These are phyloP conservation scores for Galaxea fascicularis DNA, from an alignment of 92 coral and sea anemone genomes.

Conservation along the genomic window DNA sequence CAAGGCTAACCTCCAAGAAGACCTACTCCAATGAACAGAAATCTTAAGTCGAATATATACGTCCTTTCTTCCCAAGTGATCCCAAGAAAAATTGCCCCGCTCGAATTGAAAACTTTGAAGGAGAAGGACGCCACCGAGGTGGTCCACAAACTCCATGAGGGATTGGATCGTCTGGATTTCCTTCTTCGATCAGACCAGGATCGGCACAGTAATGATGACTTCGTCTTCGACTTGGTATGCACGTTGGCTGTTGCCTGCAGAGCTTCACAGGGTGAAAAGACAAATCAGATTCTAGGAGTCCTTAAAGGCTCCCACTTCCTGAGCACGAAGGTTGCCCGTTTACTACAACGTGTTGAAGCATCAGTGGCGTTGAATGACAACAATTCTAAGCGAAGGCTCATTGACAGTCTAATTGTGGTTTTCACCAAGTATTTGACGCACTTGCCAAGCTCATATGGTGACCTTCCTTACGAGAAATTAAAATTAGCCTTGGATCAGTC, in stretches of 20 bases:
- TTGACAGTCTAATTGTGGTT: slow-evolving; percentile 28
- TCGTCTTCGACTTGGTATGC: slow-evolving; percentile 33
- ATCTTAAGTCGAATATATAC: background rate
- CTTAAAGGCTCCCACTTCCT: slow-evolving; percentile 40
- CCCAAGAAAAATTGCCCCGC: background rate
- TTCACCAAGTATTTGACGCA: slow-evolving; percentile 48
- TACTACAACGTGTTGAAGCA: slow-evolving; percentile 22
- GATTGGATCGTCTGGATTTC: background rate
- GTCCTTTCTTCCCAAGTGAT: background rate
- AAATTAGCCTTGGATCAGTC: slow-evolving; percentile 23
- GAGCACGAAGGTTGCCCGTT: background rate
- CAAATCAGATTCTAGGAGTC: slow-evolving; percentile 25
- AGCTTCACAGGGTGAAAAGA: slow-evolving; percentile 28
- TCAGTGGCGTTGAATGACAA: background rate
- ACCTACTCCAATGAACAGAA: too few relatives aligned
- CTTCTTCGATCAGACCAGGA: slow-evolving; percentile 2
- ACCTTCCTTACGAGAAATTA: slow-evolving; percentile 58
- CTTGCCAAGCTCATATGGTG: slow-evolving; percentile 63
- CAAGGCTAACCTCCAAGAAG: too few relatives aligned
- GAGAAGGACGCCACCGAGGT: background rate
- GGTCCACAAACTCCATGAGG: slow-evolving; percentile 2
- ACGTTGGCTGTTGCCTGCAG: slow-evolving; percentile 40
- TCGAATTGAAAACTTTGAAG: background rate
- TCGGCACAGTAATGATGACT: slow-evolving; percentile 4
- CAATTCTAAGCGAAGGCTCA: background rate